Base-by-base conservation (phyloP, 2,888 invertebrate genomes). In the Cerceris ruficornis region DNA sequence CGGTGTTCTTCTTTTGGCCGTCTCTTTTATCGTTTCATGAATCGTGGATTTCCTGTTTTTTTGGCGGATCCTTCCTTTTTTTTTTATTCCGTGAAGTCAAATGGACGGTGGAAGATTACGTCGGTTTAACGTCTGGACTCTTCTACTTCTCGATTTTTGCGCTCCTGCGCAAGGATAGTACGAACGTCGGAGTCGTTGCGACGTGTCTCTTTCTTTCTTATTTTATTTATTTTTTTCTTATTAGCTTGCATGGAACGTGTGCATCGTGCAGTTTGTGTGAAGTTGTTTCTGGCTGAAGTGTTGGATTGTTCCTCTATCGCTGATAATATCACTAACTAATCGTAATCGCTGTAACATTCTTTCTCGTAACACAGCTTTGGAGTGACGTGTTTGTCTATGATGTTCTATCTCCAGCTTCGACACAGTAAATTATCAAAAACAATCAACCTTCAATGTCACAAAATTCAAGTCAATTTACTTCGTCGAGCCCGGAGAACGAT, bases 181-280 rank as follows among this genome's bases (percentile, higher is more conserved):
- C 71, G 81, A 84, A 84, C 81, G 80, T 85, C 80, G 80, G 82
- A 85, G 77, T 85, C 79, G 73, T 68, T 77, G 85, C 79, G 64
- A 75, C 62, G 64, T 59, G 59, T 64, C 69, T 80, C 55, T 71
- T 73, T 85, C 78, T 78, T 83, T 82, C 77, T 81, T 83, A 70
- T 82, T 79, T 86, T 66, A 68, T 73, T 79, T 79, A 83, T 79
- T 77, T 86, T 75, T 71, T 70, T 81, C 84, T n/a, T n/a, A n/a
- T n/a, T 82, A 81, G 77, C 83, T 76, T 86, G 87, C 86, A 86
- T 88, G 87, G 55, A 69, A 55, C 73, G 75, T 74, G 74, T 59
- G 14, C 71, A 62, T 59, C 55, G 76, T 80, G 80, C 57, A 43
- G 74, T 67, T 72, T 81, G 71, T 52, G 69, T 41, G 54, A 62